These are phyloP conservation scores for Parazoanthus atlanticus DNA, from an alignment of 92 coral and sea anemone genomes.

Conservation along the genomic window DNA sequence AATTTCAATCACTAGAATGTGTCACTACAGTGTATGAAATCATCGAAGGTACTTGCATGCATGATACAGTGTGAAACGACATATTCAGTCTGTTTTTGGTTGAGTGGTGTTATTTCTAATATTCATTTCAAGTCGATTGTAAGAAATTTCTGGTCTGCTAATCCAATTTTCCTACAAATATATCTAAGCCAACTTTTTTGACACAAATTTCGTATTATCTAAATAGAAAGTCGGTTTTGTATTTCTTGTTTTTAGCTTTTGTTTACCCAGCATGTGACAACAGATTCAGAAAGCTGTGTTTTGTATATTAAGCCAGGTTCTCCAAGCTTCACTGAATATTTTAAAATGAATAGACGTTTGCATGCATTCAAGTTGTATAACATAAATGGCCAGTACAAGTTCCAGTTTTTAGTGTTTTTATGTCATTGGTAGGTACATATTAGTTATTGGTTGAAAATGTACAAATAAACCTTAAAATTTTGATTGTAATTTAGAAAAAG, in stretches of 20 bases:
- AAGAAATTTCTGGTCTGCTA: neutral
- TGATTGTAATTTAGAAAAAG: neutral
- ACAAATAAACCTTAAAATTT: neutral
- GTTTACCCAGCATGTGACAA: neutral
- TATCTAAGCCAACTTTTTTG: neutral
- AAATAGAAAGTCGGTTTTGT: neutral
- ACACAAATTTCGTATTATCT: neutral
- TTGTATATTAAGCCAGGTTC: neutral
- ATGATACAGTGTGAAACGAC: neutral
- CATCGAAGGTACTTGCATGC: constrained; percentile 16
- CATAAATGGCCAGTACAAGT: neutral
- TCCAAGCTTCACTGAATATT: neutral
- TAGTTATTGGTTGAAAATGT: neutral
- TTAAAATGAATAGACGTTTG: too few species aligned
- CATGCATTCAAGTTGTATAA: neutral
- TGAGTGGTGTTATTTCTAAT: neutral
- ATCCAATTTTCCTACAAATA: neutral
- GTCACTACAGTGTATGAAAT: constrained; percentile 36
- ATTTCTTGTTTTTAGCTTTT: neutral
- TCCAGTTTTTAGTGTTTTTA: neutral
- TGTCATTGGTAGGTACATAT: neutral
- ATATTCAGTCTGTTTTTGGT: neutral
- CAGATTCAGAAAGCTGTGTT: neutral
- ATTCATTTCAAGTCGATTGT: neutral
- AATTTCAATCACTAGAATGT: constrained; percentile 31